phyloP scores from a whole-genome alignment of 2,113 vertebrate genomes.

The Elachura formosa region DNA sequence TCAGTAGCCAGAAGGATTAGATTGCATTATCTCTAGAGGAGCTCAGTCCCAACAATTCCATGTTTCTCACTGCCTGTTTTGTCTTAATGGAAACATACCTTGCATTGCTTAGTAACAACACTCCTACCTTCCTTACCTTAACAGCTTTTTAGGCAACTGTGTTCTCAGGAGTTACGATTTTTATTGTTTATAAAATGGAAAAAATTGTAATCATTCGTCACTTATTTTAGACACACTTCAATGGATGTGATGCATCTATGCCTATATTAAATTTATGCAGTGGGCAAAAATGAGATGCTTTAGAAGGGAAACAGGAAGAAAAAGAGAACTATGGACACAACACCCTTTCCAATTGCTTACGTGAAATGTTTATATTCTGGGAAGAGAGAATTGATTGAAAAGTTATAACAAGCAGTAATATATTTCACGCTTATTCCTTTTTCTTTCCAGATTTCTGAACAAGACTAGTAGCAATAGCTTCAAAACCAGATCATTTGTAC shows the following conservation, averaged over 20 bases:
- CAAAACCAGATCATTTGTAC: neutral
- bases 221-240: neutral
- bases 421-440: neutral
- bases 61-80: neutral
- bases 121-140: neutral
- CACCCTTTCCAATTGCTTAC: neutral
- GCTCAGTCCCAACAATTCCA: neutral
- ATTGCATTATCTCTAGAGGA: constrained; percentile 13
- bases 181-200: neutral
- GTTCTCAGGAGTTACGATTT: neutral
- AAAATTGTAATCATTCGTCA: neutral
- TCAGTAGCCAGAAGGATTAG: constrained; percentile 4
- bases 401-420: neutral
- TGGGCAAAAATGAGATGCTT: neutral
- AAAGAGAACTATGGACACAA: neutral
- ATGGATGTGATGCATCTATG: neutral
- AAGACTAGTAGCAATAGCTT: neutral
- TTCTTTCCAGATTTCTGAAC: neutral
- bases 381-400: neutral
- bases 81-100: neutral
- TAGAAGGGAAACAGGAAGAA: neutral
- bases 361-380: neutral
- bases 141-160: neutral
- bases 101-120: neutral
- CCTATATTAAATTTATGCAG: neutral